Conservation (phyloP, 2,113 vertebrate species). For the Pteropus alecto region DNA sequence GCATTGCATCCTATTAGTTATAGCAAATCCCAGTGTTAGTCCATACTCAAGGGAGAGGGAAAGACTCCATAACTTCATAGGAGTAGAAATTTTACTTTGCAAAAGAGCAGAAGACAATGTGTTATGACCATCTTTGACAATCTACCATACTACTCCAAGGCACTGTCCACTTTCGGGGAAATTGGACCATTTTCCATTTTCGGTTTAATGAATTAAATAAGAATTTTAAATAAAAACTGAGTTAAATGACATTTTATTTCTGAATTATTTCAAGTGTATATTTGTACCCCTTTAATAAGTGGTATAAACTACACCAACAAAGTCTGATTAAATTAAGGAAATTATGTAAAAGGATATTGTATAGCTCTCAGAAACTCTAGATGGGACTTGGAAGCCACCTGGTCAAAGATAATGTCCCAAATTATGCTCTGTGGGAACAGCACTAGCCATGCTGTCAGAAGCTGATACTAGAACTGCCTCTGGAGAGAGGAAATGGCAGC, state of each 20-base stretch:
- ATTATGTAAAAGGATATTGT: neutral
- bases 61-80: neutral
- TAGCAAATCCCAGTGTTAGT: neutral
- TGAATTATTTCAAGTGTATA: neutral
- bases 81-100: neutral
- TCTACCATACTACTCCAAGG: neutral
- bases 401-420: neutral
- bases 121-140: neutral
- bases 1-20: neutral
- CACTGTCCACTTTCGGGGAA: neutral
- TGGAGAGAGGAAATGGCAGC: neutral
- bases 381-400: neutral
- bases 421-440: neutral
- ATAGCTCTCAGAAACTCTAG: neutral
- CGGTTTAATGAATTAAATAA: neutral
- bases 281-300: neutral
- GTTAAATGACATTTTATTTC: conserved; percentile 11
- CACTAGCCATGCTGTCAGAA: neutral
- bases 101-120: neutral
- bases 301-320: neutral
- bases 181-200: neutral
- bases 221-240: neutral
- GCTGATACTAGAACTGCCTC: neutral
- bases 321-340: neutral
- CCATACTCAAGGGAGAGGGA: neutral